A percentile compares a stretch with the other conserved stretches of the same genome.
These are phyloP conservation scores for Scaptomyza cyrtandrae DNA, from an alignment of 2,888 invertebrate species.

Conservation along the genomic window DNA sequence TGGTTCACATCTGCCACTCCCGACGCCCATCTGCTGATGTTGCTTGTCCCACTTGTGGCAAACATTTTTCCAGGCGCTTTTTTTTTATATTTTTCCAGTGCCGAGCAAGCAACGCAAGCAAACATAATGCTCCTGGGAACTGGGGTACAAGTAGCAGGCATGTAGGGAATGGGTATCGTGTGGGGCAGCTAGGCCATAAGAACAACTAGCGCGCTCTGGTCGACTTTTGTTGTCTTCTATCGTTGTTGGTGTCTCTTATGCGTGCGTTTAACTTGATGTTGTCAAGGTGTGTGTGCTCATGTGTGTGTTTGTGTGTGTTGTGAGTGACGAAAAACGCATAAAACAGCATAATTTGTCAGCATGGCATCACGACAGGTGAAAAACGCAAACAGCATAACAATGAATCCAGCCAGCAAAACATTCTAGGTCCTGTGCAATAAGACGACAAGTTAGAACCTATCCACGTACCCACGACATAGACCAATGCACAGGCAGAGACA, in stretches of 20 bases:
- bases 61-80: constrained; percentile 57
- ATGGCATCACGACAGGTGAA: constrained; percentile 42
- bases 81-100: constrained; percentile 68
- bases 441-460: background rate
- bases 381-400: constrained; percentile 68
- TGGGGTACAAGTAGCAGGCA: constrained; percentile 17
- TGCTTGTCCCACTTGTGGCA: constrained; percentile 52
- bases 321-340: constrained; percentile 70
- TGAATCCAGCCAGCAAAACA: constrained; percentile 46
- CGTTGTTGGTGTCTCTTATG: constrained; percentile 50
- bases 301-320: constrained; percentile 21
- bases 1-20: constrained; percentile 36
- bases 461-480: background rate
- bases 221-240: constrained; percentile 22
- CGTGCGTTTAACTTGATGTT: constrained; percentile 62
- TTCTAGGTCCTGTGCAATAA: constrained; percentile 1
- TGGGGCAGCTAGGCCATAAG: constrained; percentile 49
- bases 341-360: constrained; percentile 79
- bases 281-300: constrained; percentile 8
- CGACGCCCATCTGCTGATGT: constrained; percentile 13
- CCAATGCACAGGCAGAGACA: background rate
- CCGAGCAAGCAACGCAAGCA: constrained; percentile 38
- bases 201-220: constrained; percentile 63
- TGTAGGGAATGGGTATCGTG: background rate
- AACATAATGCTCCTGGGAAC: constrained; percentile 75